Evolutionary conservation across 2,113 vertebrate genomes (phyloP).

Genomic region (Neolamprologus sp.): DNA sequence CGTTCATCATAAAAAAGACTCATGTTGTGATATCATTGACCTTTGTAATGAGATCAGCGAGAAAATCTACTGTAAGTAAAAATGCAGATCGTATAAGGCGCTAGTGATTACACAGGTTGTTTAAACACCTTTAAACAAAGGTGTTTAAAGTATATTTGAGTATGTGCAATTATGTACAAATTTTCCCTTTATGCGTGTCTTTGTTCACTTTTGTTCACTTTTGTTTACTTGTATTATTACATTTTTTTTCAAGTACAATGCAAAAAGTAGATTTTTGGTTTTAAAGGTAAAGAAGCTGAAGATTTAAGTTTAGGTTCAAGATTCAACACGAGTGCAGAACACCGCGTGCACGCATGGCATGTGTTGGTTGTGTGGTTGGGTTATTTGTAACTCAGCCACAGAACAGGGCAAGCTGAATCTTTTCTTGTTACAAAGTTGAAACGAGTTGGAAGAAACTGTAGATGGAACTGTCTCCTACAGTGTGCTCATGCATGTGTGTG

Average conservation of each 20-base stretch:
- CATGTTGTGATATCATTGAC: not conserved
- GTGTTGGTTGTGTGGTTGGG: not conserved
- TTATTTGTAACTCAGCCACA: not conserved
- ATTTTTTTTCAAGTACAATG: not conserved
- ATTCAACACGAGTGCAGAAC: not conserved
- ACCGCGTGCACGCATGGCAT: not conserved
- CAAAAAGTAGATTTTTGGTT: not conserved
- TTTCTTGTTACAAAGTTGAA: conserved; percentile 35
- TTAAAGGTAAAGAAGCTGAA: not conserved
- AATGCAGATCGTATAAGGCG: not conserved
- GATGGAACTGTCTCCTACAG: conserved; percentile 8
- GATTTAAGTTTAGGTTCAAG: not conserved
- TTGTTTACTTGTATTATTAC: fast-evolving
- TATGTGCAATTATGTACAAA: not conserved
- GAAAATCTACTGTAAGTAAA: not conserved
- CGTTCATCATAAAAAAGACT: not conserved
- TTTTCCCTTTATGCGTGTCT: fast-evolving
- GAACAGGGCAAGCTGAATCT: not conserved
- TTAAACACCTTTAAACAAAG: not conserved
- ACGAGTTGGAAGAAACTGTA: conserved; percentile 32
- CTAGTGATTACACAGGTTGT: not conserved
- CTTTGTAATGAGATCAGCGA: not conserved
- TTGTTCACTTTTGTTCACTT: not conserved
- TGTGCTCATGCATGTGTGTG: not conserved
- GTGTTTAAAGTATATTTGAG: not conserved